Percentiles rank a stretch among this genome's conserved stretches.
Evolutionary conservation across 2,113 vertebrate species (phyloP).

Genomic region (Cathartes aura): DNA sequence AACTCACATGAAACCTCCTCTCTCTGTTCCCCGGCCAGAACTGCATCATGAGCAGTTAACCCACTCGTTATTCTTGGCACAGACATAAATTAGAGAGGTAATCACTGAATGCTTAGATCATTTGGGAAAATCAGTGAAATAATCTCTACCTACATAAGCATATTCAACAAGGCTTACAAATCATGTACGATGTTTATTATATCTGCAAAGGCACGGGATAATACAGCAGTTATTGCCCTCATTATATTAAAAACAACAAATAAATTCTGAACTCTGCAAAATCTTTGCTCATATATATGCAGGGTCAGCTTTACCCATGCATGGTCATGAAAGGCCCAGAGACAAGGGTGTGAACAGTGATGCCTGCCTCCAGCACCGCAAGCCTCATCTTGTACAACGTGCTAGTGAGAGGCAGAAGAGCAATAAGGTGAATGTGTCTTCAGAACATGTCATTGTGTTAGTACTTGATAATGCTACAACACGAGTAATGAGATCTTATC

Average conservation of each 20-base stretch:
- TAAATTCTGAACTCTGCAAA: neutral
- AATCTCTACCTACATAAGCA: constrained; percentile 6
- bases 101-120: neutral
- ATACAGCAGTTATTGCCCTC: neutral
- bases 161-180: neutral
- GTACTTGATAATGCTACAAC: neutral
- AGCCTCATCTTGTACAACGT: neutral
- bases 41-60: neutral
- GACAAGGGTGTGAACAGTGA: neutral
- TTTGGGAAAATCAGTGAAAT: constrained; percentile 7
- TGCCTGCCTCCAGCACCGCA: constrained; percentile 14
- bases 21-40: neutral
- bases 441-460: neutral
- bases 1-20: neutral
- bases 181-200: neutral
- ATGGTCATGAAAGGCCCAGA: neutral
- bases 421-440: neutral
- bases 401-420: neutral
- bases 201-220: neutral
- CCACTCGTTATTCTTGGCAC: constrained; percentile 2
- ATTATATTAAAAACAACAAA: neutral
- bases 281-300: neutral
- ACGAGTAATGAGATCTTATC: neutral
- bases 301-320: constrained; percentile 37
- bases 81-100: neutral